Conservation (phyloP, 2,888 invertebrate species). For the Biston stratarius region DNA sequence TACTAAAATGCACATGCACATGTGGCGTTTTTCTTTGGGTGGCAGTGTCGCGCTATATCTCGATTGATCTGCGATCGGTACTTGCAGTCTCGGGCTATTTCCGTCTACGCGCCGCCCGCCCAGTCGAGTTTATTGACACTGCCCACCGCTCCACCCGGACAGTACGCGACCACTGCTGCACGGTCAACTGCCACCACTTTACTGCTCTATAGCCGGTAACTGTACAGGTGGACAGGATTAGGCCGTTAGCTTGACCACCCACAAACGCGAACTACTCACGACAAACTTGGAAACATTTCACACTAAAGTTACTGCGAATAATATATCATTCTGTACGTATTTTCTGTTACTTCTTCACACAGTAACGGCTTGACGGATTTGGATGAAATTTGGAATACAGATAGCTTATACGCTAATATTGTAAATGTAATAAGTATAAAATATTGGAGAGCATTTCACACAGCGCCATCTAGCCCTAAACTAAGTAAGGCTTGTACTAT, state of each 20-base stretch:
- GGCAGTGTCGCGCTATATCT: slow-evolving; percentile 32
- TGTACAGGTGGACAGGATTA: background rate
- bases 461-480: no score
- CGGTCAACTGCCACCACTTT: slow-evolving; percentile 8
- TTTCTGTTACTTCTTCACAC: no score
- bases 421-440: no score
- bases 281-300: no score
- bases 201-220: background rate
- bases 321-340: no score
- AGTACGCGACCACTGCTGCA: slow-evolving; percentile 28
- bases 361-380: no score
- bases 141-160: slow-evolving; percentile 52
- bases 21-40: slow-evolving; percentile 17
- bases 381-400: no score
- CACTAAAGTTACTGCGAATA: no score
- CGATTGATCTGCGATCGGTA: slow-evolving; percentile 62
- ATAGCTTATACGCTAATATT: no score
- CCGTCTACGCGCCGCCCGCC: slow-evolving; percentile 71
- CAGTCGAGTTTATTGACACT: slow-evolving; percentile 84
- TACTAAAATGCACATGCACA: background rate
- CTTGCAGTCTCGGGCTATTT: slow-evolving; percentile 80
- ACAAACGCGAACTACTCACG: background rate
- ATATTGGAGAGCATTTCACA: no score
- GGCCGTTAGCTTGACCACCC: background rate
- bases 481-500: no score